These are phyloP conservation scores for Apeira syringaria DNA, from an alignment of 2,888 invertebrate species.

Conservation along the genomic window DNA sequence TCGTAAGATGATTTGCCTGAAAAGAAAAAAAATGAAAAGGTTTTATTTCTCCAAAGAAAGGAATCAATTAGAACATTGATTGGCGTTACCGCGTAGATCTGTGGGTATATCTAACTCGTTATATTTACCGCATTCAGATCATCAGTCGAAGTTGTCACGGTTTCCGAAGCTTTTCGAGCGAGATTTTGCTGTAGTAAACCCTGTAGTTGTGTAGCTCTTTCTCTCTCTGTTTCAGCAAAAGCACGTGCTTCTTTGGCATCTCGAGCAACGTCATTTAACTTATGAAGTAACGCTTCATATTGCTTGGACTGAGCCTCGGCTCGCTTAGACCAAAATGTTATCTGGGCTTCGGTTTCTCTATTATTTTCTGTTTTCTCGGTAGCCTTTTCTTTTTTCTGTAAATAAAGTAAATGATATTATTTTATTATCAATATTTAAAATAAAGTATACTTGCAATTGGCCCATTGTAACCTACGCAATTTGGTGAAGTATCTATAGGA, in stretches of 20 bases:
- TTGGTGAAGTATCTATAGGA: too few relatives aligned
- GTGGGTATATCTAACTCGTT: too few relatives aligned
- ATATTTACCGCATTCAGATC: conserved; percentile 23
- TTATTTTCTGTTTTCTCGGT: conserved; percentile 49
- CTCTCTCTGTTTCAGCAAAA: conserved; percentile 57
- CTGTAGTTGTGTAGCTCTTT: conserved; percentile 56
- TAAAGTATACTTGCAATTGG: too few relatives aligned
- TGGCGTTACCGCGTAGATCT: too few relatives aligned
- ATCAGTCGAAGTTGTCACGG: conserved; percentile 29
- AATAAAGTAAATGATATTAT: conserved; percentile 14
- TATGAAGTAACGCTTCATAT: conserved; percentile 62
- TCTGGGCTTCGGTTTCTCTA: conserved; percentile 60
- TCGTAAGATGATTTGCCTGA: conserved; percentile 18
- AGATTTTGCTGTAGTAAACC: conserved; percentile 50
- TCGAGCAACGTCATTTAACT: conserved; percentile 60
- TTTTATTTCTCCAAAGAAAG: too few relatives aligned
- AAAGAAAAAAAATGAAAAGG: conserved; percentile 4
- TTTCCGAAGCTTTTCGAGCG: conserved; percentile 32
- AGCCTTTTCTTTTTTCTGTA: conserved; percentile 52
- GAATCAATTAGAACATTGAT: too few relatives aligned
- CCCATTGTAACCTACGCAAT: too few relatives aligned
- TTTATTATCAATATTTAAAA: too few relatives aligned
- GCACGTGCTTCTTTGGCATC: conserved; percentile 61
- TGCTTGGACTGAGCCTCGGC: conserved; percentile 65
- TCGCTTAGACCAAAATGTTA: conserved; percentile 58